Evolutionary conservation across 2,113 vertebrate genomes (phyloP).

Genomic region (Pseudonaja textilis): DNA sequence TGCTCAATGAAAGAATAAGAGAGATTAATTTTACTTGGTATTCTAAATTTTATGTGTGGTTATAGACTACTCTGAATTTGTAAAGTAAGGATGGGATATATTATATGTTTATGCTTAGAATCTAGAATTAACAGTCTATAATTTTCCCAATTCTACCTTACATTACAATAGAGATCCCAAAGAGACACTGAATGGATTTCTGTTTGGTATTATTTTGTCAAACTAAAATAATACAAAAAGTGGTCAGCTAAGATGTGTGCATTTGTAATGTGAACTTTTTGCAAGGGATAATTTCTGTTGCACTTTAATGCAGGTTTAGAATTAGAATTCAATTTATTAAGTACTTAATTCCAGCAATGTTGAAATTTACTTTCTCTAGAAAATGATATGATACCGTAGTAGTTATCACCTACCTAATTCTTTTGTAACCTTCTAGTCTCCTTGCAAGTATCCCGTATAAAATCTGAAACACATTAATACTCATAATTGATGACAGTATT

Average conservation of each 20-base stretch:
- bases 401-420: constrained; percentile 25
- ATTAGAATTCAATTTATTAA: constrained; percentile 35
- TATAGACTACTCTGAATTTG: not conserved
- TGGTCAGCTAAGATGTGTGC: not conserved
- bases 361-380: constrained; percentile 32
- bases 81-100: not conserved
- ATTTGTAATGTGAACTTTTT: not conserved
- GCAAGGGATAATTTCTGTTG: constrained; percentile 25
- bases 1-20: too few species aligned
- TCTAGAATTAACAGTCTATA: not conserved
- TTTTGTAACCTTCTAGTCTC: constrained; percentile 46
- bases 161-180: not conserved
- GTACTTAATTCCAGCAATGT: constrained; percentile 16
- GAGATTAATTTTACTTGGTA: not conserved
- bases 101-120: not conserved
- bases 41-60: not conserved
- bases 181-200: not conserved
- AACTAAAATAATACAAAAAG: constrained; percentile 22
- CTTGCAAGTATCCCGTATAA: constrained; percentile 30
- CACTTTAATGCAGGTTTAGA: constrained; percentile 33
- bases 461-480: constrained; percentile 26
- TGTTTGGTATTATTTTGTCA: not conserved
- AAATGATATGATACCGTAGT: constrained; percentile 5
- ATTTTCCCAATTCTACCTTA: not conserved
- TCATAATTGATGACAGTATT: constrained; percentile 42